These are phyloP conservation scores for Eupithecia subfuscata DNA, from an alignment of 2,888 invertebrate species.

Conservation along the genomic window DNA sequence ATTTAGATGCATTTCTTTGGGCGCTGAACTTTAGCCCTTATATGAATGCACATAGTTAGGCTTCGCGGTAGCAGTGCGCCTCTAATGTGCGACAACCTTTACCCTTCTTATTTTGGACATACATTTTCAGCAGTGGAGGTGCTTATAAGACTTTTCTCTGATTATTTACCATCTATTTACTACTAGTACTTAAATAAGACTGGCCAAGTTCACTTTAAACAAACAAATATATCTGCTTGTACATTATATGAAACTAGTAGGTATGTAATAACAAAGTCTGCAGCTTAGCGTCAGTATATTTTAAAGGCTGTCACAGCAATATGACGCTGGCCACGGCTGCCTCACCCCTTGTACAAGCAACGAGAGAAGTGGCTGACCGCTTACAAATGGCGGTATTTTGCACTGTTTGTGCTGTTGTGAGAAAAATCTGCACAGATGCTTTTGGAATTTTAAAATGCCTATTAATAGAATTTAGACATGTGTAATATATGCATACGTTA, in stretches of 20 bases:
- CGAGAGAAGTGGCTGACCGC: slow-evolving; percentile 37
- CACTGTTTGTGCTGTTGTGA: background rate
- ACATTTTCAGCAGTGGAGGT: too few relatives aligned
- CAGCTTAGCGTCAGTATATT: slow-evolving; percentile 69
- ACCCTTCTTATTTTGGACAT: too few relatives aligned
- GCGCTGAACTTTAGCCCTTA: too few relatives aligned
- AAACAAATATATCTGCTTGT: background rate
- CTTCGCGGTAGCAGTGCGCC: too few relatives aligned
- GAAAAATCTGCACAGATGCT: slow-evolving; percentile 15
- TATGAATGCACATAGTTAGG: too few relatives aligned
- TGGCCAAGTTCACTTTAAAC: background rate
- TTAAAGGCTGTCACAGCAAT: slow-evolving; percentile 79
- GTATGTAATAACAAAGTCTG: slow-evolving; percentile 47
- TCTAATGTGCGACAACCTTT: too few relatives aligned
- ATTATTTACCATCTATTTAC: too few relatives aligned
- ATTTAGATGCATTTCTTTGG: too few relatives aligned
- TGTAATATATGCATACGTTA: too few relatives aligned
- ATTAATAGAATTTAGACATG: background rate
- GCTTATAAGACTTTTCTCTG: too few relatives aligned
- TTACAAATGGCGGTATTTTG: slow-evolving; percentile 28
- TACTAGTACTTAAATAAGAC: background rate
- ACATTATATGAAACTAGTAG: slow-evolving; percentile 16
- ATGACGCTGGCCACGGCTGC: slow-evolving; percentile 65
- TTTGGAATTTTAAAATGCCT: background rate
- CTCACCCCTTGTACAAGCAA: slow-evolving; percentile 44